Percentiles rank a stretch among this genome's conserved stretches.
phyloP scores from a whole-genome alignment of 1,140 invertebrate genomes.

The Brachionus rubens region DNA sequence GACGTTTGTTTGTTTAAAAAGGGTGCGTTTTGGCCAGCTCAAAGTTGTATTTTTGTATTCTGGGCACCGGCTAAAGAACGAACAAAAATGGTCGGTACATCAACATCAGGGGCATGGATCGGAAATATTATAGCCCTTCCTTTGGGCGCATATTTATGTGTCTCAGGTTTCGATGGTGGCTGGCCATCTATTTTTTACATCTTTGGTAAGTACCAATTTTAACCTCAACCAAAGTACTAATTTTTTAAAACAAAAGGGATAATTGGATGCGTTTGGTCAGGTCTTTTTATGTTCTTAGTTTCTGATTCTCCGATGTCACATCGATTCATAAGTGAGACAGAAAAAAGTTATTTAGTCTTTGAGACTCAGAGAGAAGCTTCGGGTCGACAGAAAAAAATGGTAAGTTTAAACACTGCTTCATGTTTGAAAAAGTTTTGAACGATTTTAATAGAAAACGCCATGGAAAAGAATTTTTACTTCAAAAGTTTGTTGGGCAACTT shows the following conservation, averaged over 20 bases:
- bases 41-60: constrained; percentile 51
- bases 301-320: constrained; percentile 67
- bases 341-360: constrained; percentile 19
- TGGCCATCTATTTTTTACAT: constrained; percentile 46
- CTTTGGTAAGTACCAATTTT: constrained; percentile 20
- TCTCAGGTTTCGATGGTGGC: constrained; percentile 34
- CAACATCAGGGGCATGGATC: constrained; percentile 50
- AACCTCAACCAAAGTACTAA: not conserved
- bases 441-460: constrained; percentile 1
- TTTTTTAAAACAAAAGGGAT: not conserved
- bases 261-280: constrained; percentile 75
- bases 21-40: constrained; percentile 51
- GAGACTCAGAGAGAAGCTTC: not conserved
- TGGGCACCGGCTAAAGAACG: constrained; percentile 56
- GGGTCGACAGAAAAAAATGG: not conserved
- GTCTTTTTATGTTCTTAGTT: constrained; percentile 77
- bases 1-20: too few relatives aligned
- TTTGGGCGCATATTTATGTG: constrained; percentile 41
- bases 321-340: constrained; percentile 6
- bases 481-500: constrained; percentile 53
- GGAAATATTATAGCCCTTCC: constrained; percentile 38
- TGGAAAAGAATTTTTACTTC: constrained; percentile 50
- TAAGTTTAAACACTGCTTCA: not conserved
- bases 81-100: constrained; percentile 51
- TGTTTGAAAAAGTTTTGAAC: not conserved